Percentiles rank a stretch among this genome's conserved stretches.
These are phyloP conservation scores for Turnix velox DNA, from an alignment of 2,113 vertebrate species.

Conservation along the genomic window DNA sequence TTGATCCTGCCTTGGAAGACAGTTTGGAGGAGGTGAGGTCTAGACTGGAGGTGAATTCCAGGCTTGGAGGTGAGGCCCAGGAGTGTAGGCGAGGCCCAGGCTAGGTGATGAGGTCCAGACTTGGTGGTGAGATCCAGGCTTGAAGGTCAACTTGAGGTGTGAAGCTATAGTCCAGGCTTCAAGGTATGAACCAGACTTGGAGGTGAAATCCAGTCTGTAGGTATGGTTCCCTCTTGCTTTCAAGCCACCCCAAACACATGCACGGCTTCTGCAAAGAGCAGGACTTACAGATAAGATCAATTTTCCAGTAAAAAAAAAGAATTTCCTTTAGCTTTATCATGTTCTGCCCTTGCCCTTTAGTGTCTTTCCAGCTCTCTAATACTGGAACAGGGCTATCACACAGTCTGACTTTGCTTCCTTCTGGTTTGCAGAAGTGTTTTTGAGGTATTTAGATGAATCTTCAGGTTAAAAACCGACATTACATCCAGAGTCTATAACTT, in stretches of 20 bases:
- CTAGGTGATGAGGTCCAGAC: not conserved
- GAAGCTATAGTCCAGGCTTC: not conserved
- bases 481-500: not conserved
- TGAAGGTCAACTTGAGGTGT: too few relatives aligned
- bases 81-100: not conserved
- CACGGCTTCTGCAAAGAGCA: not conserved
- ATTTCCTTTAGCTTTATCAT: not conserved
- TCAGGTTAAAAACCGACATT: not conserved
- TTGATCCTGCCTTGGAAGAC: not conserved
- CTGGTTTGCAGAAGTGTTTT: not conserved
- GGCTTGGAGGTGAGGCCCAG: not conserved
- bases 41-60: not conserved
- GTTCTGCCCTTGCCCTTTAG: not conserved
- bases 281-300: not conserved
- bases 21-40: not conserved
- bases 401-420: not conserved
- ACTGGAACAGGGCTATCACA: not conserved
- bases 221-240: fast-evolving
- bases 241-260: not conserved
- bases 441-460: not conserved
- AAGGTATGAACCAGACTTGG: not conserved
- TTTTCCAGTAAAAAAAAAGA: not conserved
- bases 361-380: not conserved
- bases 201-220: not conserved
- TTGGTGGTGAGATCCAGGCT: not conserved